These are phyloP conservation scores for Dendrolimus kikuchii DNA, from an alignment of 1,140 invertebrate genomes.

Conservation along the genomic window DNA sequence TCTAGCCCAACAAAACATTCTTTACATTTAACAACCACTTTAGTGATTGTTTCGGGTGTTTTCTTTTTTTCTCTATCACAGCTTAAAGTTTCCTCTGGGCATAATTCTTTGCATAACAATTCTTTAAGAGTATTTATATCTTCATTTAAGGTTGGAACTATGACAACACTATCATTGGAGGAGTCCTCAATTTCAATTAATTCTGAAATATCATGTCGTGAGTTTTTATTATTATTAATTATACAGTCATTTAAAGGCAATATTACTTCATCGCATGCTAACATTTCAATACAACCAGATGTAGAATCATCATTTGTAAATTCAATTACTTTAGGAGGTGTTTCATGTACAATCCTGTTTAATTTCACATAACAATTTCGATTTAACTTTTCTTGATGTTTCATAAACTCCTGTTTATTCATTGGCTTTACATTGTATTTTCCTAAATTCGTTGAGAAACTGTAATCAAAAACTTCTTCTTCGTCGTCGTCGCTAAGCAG, in stretches of 20 bases:
- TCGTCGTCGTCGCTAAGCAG: slow-evolving; percentile 58
- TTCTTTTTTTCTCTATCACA: too few species aligned
- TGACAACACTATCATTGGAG: slow-evolving; percentile 12
- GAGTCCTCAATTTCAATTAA: slow-evolving; percentile 17
- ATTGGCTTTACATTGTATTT: slow-evolving; percentile 23
- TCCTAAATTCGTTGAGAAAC: slow-evolving; percentile 44
- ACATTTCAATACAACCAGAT: background rate
- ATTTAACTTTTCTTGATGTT: slow-evolving; percentile 42
- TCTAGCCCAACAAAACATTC: slow-evolving; percentile 4
- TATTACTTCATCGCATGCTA: too few species aligned
- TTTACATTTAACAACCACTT: background rate
- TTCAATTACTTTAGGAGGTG: background rate
- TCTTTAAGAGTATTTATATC: too few species aligned
- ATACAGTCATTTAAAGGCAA: too few species aligned
- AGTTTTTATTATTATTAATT: background rate
- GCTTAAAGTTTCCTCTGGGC: too few species aligned
- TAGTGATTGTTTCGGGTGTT: too few species aligned
- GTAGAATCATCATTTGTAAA: background rate
- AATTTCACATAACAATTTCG: slow-evolving; percentile 35
- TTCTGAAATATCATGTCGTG: background rate
- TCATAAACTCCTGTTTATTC: slow-evolving; percentile 19
- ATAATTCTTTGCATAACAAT: too few species aligned
- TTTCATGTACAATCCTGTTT: background rate
- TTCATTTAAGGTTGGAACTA: background rate
- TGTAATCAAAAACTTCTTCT: slow-evolving; percentile 11